Evolutionary conservation across 2,888 invertebrate genomes (phyloP).

Genomic region (Ellobium chinense): DNA sequence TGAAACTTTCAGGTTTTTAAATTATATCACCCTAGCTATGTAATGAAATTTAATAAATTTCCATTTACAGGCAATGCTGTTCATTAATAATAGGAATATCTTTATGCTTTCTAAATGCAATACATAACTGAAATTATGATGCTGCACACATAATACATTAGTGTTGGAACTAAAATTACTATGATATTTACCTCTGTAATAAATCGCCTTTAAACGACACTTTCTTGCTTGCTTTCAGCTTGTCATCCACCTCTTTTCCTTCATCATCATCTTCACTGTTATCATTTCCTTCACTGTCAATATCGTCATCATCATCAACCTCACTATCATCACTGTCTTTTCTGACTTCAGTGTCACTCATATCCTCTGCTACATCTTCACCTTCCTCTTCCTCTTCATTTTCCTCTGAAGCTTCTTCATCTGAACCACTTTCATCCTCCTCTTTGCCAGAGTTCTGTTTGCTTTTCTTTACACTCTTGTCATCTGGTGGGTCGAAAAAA

Average conservation of each 20-base stretch:
- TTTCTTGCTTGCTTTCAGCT: constrained; percentile 16
- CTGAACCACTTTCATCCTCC: background rate
- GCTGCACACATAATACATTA: background rate
- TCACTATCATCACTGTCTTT: background rate
- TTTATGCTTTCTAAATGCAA: too few relatives aligned
- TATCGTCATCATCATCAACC: background rate
- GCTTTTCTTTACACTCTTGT: constrained; percentile 6
- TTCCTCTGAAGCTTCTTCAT: background rate
- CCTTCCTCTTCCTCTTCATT: constrained; percentile 49
- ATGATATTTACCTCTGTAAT: constrained; percentile 35
- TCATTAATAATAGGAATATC: too few relatives aligned
- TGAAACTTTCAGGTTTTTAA: too few relatives aligned
- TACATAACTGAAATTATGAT: too few relatives aligned
- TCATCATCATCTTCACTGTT: constrained; percentile 46
- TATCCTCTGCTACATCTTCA: constrained; percentile 54
- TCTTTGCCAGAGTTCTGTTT: background rate
- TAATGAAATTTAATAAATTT: too few relatives aligned
- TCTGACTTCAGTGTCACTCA: constrained; percentile 49
- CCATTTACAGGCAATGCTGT: too few relatives aligned
- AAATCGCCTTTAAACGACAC: constrained; percentile 38
- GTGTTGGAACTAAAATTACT: background rate
- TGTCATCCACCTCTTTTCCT: background rate
- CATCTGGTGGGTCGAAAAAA: constrained; percentile 74
- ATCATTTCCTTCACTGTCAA: constrained; percentile 1
- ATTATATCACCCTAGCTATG: too few relatives aligned